Conservation (phyloP, 1,140 invertebrate species). For the Kradibia gibbosae region DNA sequence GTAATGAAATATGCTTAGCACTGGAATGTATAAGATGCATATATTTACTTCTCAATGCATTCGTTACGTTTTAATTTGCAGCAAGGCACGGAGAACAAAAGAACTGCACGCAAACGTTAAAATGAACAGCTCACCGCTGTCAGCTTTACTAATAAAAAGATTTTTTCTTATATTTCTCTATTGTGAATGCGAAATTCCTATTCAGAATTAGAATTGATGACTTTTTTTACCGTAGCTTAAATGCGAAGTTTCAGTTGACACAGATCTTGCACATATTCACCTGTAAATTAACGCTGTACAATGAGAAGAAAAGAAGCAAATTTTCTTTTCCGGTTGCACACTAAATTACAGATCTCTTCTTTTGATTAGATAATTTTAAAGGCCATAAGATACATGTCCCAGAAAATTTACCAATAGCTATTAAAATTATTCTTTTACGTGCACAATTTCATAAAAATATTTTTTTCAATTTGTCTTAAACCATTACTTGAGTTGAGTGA, state of each 20-base stretch:
- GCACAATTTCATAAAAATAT: no score
- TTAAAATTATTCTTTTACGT: not conserved
- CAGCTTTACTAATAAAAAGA: not conserved
- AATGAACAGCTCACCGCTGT: not conserved
- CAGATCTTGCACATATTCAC: not conserved
- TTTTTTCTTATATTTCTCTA: not conserved
- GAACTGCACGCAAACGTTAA: not conserved
- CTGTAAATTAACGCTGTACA: not conserved
- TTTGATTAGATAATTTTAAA: not conserved
- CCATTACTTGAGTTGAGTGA: no score
- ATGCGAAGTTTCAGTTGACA: constrained; percentile 13
- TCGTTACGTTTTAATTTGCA: not conserved
- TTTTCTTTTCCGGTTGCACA: not conserved
- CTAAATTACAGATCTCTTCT: not conserved
- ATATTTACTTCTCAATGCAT: not conserved
- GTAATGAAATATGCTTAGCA: no score
- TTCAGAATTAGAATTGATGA: constrained; percentile 25
- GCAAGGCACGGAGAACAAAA: not conserved
- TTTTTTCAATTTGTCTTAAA: no score
- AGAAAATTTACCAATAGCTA: not conserved
- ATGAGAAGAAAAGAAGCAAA: not conserved
- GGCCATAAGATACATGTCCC: not conserved
- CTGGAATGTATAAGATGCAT: not conserved
- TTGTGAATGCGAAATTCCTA: not conserved
- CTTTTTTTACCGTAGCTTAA: constrained; percentile 1